phyloP scores from a whole-genome alignment of 2,888 invertebrate species.

The Lordiphosa andalusiaca region DNA sequence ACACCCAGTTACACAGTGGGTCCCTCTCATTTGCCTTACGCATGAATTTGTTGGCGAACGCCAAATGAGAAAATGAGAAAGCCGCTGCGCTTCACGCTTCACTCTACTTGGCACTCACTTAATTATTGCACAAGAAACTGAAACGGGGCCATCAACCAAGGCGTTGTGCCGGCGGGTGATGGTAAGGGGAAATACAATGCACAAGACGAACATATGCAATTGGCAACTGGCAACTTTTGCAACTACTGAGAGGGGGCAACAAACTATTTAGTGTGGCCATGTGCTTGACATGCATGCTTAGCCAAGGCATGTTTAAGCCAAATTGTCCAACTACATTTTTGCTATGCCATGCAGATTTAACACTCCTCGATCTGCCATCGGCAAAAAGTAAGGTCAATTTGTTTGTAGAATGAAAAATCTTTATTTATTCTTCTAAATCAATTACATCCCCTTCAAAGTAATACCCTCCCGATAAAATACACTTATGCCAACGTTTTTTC shows the following conservation, averaged over 20 bases:
- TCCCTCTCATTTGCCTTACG: constrained; percentile 49
- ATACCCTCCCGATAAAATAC: too few relatives aligned
- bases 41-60: constrained; percentile 54
- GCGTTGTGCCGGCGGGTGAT: constrained; percentile 26
- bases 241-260: constrained; percentile 56
- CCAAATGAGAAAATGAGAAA: constrained; percentile 56
- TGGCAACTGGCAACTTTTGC: constrained; percentile 28
- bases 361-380: too few relatives aligned
- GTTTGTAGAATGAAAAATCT: too few relatives aligned
- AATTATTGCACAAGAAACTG: constrained; percentile 68
- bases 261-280: constrained; percentile 63
- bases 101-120: constrained; percentile 72
- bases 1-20: constrained; percentile 3
- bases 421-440: too few relatives aligned
- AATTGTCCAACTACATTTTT: constrained; percentile 15
- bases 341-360: too few relatives aligned
- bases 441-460: too few relatives aligned
- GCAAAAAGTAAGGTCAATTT: too few relatives aligned
- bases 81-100: constrained; percentile 58
- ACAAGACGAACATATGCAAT: constrained; percentile 9
- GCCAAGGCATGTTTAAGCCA: constrained; percentile 45
- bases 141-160: constrained; percentile 67
- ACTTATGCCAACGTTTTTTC: too few relatives aligned
- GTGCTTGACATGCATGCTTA: constrained; percentile 72
- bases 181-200: constrained; percentile 1